Percentiles rank a stretch among this genome's conserved stretches.
These are phyloP conservation scores for Protodeltote pygarga DNA, from an alignment of 2,888 invertebrate genomes.

Conservation along the genomic window DNA sequence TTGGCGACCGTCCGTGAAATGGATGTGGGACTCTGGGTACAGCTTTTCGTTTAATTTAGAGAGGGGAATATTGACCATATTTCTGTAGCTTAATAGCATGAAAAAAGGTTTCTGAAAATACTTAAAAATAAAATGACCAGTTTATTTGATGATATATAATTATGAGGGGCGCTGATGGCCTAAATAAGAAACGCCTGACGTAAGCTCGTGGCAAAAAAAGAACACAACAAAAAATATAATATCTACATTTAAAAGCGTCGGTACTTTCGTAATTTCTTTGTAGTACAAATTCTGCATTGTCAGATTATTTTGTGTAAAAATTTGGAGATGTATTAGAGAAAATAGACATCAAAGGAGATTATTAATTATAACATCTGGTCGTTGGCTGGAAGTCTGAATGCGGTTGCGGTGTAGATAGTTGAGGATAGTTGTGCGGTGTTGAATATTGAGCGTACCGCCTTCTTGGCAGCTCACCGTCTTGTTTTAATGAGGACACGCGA, in stretches of 20 bases:
- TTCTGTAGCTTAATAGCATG: constrained; percentile 15
- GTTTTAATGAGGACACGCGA: constrained; percentile 32
- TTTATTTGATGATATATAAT: constrained; percentile 30
- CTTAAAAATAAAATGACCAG: constrained; percentile 19
- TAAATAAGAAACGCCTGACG: constrained; percentile 6
- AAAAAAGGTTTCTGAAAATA: constrained; percentile 4
- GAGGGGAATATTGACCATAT: constrained; percentile 19
- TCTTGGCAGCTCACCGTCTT: constrained; percentile 14
- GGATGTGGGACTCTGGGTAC: constrained; percentile 11
- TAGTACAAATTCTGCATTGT: no score
- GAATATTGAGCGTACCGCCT: constrained; percentile 28
- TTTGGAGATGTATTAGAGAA: constrained; percentile 11
- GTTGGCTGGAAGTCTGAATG: constrained; percentile 54
- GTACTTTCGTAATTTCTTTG: no score
- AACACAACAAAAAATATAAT: constrained; percentile 13
- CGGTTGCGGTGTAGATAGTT: constrained; percentile 28
- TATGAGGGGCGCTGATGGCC: constrained; percentile 17
- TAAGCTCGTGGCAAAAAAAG: constrained; percentile 1
- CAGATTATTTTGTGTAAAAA: not conserved
- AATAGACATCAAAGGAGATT: constrained; percentile 46
- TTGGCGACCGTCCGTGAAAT: constrained; percentile 25
- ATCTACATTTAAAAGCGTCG: not conserved
- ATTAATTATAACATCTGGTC: constrained; percentile 58
- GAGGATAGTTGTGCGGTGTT: constrained; percentile 32
- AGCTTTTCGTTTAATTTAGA: constrained; percentile 29